These are phyloP conservation scores for Caenorhabditis becei DNA, from an alignment of 2,888 invertebrate genomes.

Conservation along the genomic window DNA sequence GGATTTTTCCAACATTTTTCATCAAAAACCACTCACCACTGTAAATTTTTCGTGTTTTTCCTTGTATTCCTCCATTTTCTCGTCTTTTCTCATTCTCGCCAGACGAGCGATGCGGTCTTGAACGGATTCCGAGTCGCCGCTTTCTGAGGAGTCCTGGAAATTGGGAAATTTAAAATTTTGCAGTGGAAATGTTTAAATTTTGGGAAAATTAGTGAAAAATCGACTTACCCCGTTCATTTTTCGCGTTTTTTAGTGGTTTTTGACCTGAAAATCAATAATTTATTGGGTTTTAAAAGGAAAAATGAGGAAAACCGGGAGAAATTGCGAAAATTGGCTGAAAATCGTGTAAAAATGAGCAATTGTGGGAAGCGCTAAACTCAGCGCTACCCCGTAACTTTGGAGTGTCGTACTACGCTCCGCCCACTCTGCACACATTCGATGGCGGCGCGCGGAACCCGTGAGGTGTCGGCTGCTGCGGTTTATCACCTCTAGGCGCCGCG, in stretches of 20 bases:
- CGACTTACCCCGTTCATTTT: slow-evolving; percentile 33
- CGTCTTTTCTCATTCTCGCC: background rate
- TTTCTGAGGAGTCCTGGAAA: background rate
- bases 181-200: background rate
- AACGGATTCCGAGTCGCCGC: background rate
- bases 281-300: background rate
- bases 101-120: background rate
- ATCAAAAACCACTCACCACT: slow-evolving; percentile 3
- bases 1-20: background rate
- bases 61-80: slow-evolving; percentile 12
- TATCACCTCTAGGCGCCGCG: slow-evolving; percentile 5
- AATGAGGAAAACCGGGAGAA: background rate
- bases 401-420: slow-evolving; percentile 37
- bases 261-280: slow-evolving; percentile 4
- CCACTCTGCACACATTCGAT: slow-evolving; percentile 30
- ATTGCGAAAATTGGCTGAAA: background rate
- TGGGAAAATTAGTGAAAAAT: background rate
- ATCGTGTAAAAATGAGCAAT: background rate
- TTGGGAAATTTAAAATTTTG: too few relatives aligned
- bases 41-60: slow-evolving; percentile 11
- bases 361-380: slow-evolving; percentile 7
- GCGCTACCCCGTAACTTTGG: slow-evolving; percentile 8
- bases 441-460: slow-evolving; percentile 29
- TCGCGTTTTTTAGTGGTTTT: background rate
- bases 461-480: slow-evolving; percentile 27